A percentile compares a stretch with the other conserved stretches of the same genome.
These are phyloP conservation scores for Drosophila ironensis DNA, from an alignment of 1,140 invertebrate genomes.

Conservation along the genomic window DNA sequence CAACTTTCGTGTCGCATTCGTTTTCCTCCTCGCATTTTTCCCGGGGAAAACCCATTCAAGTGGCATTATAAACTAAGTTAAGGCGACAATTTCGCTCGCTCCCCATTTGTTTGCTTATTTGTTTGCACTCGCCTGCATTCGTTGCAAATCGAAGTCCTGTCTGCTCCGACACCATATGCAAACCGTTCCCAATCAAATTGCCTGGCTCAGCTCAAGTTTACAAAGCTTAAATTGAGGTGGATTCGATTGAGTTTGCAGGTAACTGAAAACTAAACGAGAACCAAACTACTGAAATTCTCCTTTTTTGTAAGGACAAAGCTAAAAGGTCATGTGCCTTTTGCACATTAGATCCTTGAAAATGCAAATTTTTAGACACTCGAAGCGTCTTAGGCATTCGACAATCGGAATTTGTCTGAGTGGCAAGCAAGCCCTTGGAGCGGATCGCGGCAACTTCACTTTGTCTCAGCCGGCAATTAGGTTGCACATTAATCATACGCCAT, in stretches of 20 bases:
- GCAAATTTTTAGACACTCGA: background rate
- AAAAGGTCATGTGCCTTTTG: slow-evolving; percentile 1
- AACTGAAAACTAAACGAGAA: too few species aligned
- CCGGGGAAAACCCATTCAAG: slow-evolving; percentile 70
- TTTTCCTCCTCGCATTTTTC: slow-evolving; percentile 29
- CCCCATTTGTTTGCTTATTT: slow-evolving; percentile 78
- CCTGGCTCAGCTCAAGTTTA: background rate
- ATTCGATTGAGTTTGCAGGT: too few species aligned
- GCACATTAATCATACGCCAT: slow-evolving; percentile 63
- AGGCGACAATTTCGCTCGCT: slow-evolving; percentile 68
- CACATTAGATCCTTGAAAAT: background rate
- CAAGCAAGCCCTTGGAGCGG: background rate
- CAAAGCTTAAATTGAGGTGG: background rate
- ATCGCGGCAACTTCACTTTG: slow-evolving; percentile 9
- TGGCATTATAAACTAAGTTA: slow-evolving; percentile 80
- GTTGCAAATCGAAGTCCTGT: slow-evolving; percentile 32
- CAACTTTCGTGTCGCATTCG: slow-evolving; percentile 12
- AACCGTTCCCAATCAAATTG: background rate
- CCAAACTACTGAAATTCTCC: background rate
- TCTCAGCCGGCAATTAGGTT: slow-evolving; percentile 12
- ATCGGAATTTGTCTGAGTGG: slow-evolving; percentile 11
- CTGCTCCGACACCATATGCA: slow-evolving; percentile 33
- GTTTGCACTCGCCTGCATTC: slow-evolving; percentile 60
- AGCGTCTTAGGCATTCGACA: background rate
- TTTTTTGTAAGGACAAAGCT: background rate